Conservation (phyloP, 2,797 vertebrate genomes). For the Calcarius lapponicus region DNA sequence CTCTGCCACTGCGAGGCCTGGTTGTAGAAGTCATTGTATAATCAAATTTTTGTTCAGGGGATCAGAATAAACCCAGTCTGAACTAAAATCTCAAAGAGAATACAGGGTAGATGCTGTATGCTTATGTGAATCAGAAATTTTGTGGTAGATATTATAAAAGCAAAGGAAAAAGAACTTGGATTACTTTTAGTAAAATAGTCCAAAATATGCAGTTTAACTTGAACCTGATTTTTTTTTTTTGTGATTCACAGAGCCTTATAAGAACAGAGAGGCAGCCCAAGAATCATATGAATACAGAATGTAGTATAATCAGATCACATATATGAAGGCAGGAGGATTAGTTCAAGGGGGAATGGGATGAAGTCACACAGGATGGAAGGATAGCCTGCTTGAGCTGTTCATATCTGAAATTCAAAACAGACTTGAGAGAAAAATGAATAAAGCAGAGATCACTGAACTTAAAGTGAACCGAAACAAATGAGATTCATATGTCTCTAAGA, state of each 20-base stretch:
- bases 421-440: slow-evolving; percentile 5
- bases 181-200: background rate
- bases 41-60: background rate
- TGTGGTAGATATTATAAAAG: background rate
- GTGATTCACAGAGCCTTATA: background rate
- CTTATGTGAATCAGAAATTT: background rate
- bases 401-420: slow-evolving; percentile 54
- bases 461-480: slow-evolving; percentile 47
- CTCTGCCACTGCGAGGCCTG: background rate
- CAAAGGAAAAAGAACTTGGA: background rate
- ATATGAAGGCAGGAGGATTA: background rate
- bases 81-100: background rate
- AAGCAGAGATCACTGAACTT: slow-evolving; percentile 47
- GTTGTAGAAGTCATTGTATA: background rate
- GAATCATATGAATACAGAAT: background rate
- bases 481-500: slow-evolving; percentile 15
- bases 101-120: accelerated
- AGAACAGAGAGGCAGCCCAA: background rate
- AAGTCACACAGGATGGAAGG: slow-evolving; percentile 18
- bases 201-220: background rate
- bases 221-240: background rate
- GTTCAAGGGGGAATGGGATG: background rate
- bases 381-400: background rate
- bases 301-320: background rate
- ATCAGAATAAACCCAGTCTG: background rate